A percentile compares a stretch with the other conserved stretches of the same genome.
Evolutionary conservation across 1,140 invertebrate species (phyloP).

Genomic region (Saccostrea cuccullata): DNA sequence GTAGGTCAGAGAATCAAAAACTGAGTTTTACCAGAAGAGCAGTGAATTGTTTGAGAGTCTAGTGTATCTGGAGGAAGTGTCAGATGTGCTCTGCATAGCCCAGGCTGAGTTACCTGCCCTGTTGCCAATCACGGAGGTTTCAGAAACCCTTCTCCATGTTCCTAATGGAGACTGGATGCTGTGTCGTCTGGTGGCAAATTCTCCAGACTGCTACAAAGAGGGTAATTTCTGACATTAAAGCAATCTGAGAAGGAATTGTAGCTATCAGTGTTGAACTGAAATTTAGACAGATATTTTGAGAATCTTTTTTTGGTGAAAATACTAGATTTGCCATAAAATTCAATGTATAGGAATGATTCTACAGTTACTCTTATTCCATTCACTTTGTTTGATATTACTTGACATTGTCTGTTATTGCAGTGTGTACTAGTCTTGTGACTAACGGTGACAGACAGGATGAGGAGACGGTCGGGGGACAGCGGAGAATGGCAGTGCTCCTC

Average conservation of each 20-base stretch:
- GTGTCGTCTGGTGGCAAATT: slow-evolving; percentile 92
- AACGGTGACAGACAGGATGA: slow-evolving; percentile 95
- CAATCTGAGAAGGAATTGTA: no score
- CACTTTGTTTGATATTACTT: neutral
- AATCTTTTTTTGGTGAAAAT: no score
- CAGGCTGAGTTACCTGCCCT: slow-evolving; percentile 90
- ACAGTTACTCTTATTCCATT: no score
- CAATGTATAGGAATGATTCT: no score
- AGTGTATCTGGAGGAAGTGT: slow-evolving; percentile 96
- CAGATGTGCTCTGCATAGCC: slow-evolving; percentile 96
- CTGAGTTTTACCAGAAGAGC: slow-evolving; percentile 87
- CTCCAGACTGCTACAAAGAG: slow-evolving; percentile 95
- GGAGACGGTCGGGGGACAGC: slow-evolving; percentile 85
- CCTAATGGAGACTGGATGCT: slow-evolving; percentile 94
- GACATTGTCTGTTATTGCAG: slow-evolving; percentile 79
- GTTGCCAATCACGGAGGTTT: slow-evolving; percentile 88
- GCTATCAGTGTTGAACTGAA: no score
- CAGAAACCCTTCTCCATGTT: slow-evolving; percentile 92
- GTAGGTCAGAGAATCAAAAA: slow-evolving; percentile 79
- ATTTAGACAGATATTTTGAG: no score
- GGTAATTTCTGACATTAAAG: slow-evolving; percentile 78
- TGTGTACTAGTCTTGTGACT: slow-evolving; percentile 89
- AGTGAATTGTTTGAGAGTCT: slow-evolving; percentile 97
- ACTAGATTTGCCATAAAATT: no score
- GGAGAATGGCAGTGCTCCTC: slow-evolving; percentile 85